Percentiles rank a stretch among this genome's conserved stretches.
Evolutionary conservation across 1,140 invertebrate species (phyloP).

Genomic region (Nasonia giraulti): DNA sequence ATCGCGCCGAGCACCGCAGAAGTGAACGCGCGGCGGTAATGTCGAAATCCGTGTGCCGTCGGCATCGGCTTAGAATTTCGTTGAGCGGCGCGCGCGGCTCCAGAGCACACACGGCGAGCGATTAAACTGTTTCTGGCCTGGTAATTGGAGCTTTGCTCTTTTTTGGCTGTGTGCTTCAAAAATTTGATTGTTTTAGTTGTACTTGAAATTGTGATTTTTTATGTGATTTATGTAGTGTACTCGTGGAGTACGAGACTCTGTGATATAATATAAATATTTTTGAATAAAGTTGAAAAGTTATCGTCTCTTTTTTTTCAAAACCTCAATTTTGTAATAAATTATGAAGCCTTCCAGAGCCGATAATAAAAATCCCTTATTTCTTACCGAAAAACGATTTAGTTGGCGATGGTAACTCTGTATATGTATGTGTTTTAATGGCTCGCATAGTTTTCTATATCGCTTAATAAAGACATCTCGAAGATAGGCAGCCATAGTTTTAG

Average conservation of each 20-base stretch:
- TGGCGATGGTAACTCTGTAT: too few relatives aligned
- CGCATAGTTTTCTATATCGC: background rate
- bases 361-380: too few relatives aligned
- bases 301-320: background rate
- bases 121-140: conserved; percentile 63
- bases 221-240: background rate
- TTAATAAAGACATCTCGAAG: conserved; percentile 28
- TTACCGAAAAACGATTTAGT: too few relatives aligned
- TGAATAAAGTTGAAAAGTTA: background rate
- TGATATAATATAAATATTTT: background rate
- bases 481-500: conserved; percentile 52
- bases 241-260: too few relatives aligned
- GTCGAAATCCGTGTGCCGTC: conserved; percentile 49
- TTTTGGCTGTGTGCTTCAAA: background rate
- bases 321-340: too few relatives aligned
- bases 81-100: conserved; percentile 37
- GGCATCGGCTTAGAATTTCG: conserved; percentile 55
- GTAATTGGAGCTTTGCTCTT: background rate
- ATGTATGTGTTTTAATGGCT: background rate
- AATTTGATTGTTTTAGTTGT: background rate
- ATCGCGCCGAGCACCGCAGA: conserved; percentile 51
- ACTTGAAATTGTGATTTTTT: background rate
- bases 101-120: conserved; percentile 7
- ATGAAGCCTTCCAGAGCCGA: too few relatives aligned
- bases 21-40: conserved; percentile 22